phyloP scores from a whole-genome alignment of 2,888 invertebrate species.

The Cosmorhoe ocellata region DNA sequence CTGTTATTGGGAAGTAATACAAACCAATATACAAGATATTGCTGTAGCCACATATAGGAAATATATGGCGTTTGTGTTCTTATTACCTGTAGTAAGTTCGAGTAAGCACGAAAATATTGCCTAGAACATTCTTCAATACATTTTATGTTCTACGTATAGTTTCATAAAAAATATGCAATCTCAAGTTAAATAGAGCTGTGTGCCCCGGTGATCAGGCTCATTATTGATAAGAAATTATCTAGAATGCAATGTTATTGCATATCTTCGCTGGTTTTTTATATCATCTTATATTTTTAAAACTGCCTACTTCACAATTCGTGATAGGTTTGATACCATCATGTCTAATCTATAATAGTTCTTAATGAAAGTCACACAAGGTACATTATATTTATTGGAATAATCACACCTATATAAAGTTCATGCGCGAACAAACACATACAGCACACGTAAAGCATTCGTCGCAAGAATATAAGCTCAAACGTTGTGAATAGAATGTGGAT shows the following conservation, averaged over 20 bases:
- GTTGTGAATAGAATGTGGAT: conserved; percentile 36
- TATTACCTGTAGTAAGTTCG: too few relatives aligned
- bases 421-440: conserved; percentile 61
- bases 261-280: too few relatives aligned
- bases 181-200: too few relatives aligned
- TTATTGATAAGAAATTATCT: too few relatives aligned
- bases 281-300: not conserved
- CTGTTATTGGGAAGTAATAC: not conserved
- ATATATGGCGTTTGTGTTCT: too few relatives aligned
- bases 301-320: conserved; percentile 40
- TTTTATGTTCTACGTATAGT: too few relatives aligned
- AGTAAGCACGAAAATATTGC: too few relatives aligned
- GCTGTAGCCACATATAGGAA: not conserved
- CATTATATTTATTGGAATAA: conserved; percentile 51
- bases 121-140: too few relatives aligned
- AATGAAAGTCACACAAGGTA: conserved; percentile 55
- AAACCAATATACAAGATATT: conserved; percentile 1
- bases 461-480: conserved; percentile 35
- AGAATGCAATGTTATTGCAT: too few relatives aligned
- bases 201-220: too few relatives aligned
- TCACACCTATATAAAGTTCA: conserved; percentile 41
- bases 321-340: conserved; percentile 68
- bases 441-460: conserved; percentile 70
- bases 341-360: conserved; percentile 35
- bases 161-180: too few relatives aligned